Evolutionary conservation across 2,797 vertebrate species (phyloP).

Genomic region (Pseudochromis fuscus): DNA sequence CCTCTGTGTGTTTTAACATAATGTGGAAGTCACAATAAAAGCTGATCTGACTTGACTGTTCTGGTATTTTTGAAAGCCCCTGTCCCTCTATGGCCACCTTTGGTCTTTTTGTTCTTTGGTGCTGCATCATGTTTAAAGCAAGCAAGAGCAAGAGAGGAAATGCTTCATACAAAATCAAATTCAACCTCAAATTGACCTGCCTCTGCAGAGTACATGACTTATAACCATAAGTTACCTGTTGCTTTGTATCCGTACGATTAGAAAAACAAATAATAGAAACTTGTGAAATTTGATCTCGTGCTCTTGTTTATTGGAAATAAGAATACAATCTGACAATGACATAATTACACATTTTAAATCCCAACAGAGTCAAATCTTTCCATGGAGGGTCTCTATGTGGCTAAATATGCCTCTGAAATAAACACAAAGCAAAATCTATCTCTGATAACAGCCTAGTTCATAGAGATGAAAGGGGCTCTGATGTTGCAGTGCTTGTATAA

Average conservation of each 20-base stretch:
- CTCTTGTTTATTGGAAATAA: constrained; percentile 84
- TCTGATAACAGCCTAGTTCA: constrained; percentile 24
- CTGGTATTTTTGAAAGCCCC: not conserved
- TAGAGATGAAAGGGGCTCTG: constrained; percentile 25
- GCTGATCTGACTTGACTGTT: too few relatives aligned
- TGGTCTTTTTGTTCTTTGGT: not conserved
- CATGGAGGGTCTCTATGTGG: constrained; percentile 42
- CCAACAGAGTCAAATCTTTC: constrained; percentile 65
- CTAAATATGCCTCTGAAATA: constrained; percentile 46
- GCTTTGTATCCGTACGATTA: constrained; percentile 6
- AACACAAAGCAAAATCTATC: constrained; percentile 59
- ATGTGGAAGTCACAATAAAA: too few relatives aligned
- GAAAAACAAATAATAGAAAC: constrained; percentile 68
- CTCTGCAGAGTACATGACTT: too few relatives aligned
- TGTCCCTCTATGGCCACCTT: not conserved
- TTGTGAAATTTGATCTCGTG: constrained; percentile 63
- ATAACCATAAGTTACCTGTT: too few relatives aligned
- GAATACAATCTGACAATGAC: constrained; percentile 79
- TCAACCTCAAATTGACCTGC: too few relatives aligned
- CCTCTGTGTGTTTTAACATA: too few relatives aligned
- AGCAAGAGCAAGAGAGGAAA: not conserved
- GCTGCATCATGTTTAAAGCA: not conserved
- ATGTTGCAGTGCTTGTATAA: constrained; percentile 7
- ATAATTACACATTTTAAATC: constrained; percentile 69
- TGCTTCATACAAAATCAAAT: too few relatives aligned